Base-by-base conservation (phyloP, 2,113 vertebrate genomes). In the Scomber japonicus region DNA sequence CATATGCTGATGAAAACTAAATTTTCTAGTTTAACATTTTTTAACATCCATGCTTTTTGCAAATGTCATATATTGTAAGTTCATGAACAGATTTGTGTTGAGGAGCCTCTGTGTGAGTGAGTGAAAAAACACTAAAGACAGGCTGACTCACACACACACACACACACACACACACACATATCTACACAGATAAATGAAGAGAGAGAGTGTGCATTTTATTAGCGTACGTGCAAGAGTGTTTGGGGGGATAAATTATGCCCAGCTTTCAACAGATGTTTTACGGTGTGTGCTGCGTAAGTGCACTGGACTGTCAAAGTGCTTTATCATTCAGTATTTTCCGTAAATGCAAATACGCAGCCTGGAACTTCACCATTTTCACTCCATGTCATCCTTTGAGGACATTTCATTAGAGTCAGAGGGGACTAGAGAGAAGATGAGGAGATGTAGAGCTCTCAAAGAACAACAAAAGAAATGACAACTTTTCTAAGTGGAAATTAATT, bases 241-340 rank as follows among this genome's bases (percentile, higher is more conserved):
- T 83, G 54, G 68, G 17, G 56, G 45, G 60, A 84, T 82, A 77
- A 84, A 76, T 91, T 92, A 92, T 83, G 63, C 51, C 50, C 54
- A 77, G 76, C 92, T 89, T 91, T 93, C 88, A 88, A 59, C 63
- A 81, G 69, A 87, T 89, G 84, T 84, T 93, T 92, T 92, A 93
- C 54, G 65, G 82, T 46, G 35, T 74, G 51, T 72, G 62, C 74
- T 50, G 85, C 14, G 57, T 88, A 91, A 90, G 80, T 85, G 81
- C 76, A 85, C 70, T 55, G 81, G 81, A 89, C 84, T 91, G 86
- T 88, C 84, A 88, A 61, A 79, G 75, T 84, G 77, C 79, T 95
- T 90, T 74, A 92, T 94, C 53, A 86, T 84, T 76, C 54, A 72
- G 74, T 66, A 67, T 86, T 86, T 91, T 89, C 72, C 17, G 63